A percentile compares a stretch with the other conserved stretches of the same genome.
Evolutionary conservation across 2,888 invertebrate species (phyloP).

Genomic region (Aplocera efformata): DNA sequence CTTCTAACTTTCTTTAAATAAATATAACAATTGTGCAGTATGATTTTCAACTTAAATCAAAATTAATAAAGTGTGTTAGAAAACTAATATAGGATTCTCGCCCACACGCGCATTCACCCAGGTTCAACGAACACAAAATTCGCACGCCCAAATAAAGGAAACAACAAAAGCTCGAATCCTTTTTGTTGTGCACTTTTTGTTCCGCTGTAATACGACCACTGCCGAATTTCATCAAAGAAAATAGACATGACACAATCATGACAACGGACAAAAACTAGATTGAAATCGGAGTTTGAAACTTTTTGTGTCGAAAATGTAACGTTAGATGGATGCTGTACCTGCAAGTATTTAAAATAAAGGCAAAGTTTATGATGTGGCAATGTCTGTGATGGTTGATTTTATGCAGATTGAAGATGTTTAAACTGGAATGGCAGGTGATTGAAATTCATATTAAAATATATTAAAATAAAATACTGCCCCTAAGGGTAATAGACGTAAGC

Average conservation of each 20-base stretch:
- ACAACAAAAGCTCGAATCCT: slow-evolving; percentile 29
- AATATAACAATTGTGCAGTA: too few relatives aligned
- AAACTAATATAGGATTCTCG: slow-evolving; percentile 40
- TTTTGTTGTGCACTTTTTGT: slow-evolving; percentile 25
- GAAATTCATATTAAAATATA: too few relatives aligned
- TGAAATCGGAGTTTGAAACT: slow-evolving; percentile 34
- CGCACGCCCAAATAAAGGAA: slow-evolving; percentile 38
- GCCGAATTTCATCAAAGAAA: slow-evolving; percentile 20
- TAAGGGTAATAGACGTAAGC: too few relatives aligned
- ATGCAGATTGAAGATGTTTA: too few relatives aligned
- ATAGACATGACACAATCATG: slow-evolving; percentile 22
- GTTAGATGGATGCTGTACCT: slow-evolving; percentile 26
- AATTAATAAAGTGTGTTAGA: too few relatives aligned
- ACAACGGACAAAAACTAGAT: slow-evolving; percentile 31
- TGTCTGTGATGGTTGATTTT: too few relatives aligned
- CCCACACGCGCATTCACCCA: slow-evolving; percentile 58
- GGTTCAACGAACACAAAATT: slow-evolving; percentile 48
- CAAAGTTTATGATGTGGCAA: too few relatives aligned
- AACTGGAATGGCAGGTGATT: too few relatives aligned
- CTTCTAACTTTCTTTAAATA: too few relatives aligned
- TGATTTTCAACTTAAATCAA: too few relatives aligned
- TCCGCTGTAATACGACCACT: slow-evolving; percentile 8
- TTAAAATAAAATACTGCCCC: too few relatives aligned
- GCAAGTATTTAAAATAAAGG: slow-evolving; percentile 18
- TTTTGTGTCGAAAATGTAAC: slow-evolving; percentile 29